Base-by-base conservation (phyloP, 1,140 invertebrate genomes). In the Caenorhabditis briggsae region DNA sequence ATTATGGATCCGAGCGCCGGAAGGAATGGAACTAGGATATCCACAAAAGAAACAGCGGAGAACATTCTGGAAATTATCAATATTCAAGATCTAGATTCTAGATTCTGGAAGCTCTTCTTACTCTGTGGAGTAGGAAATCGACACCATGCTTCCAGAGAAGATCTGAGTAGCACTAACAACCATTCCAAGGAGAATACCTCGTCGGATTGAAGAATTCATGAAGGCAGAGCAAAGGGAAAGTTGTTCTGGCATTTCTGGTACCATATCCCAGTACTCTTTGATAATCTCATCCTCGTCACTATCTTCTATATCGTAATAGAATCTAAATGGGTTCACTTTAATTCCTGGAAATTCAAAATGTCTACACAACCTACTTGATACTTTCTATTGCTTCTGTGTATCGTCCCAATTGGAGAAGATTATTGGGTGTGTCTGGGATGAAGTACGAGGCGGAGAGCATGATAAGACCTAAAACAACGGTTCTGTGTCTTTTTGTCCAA, bases 101-200 rank as follows among this genome's bases (percentile, higher is more conserved):
- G 18, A 18, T 23, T 90, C 20, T 50, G 11, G 18, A 33, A 64
- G 43, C n/a, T n/a, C n/a, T n/a, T 3, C 89, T 88, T 64, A 89
- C 89, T 84, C 70, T 65, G 89, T 90, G 16, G 86, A 88, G 48
- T 90, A 90, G 1, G 88, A 86, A 18, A 89, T 89, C 9, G 86
- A 64, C 11, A 88, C 90, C 90, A 90, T 90, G 43, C 86, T 87
- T 23, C 90, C 90, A 16, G 83, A 88, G 41, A 90, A 89, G 25
- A 90, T 86, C 11, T 90, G 89, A 14, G 89, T 86, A 5, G 86
- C 84, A 87, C 87, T 90, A 1, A 90, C 88, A 16, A 88, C 16
- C 61, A 90, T 91, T 43, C 89, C 90, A n/a, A 90, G 46, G 0
- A 85, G 46, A 84, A 90, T 83, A 3, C 65, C 88, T n/a, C 82